These are phyloP conservation scores for Drosophila kikkawai DNA, from an alignment of 1,140 invertebrate genomes.

Conservation along the genomic window DNA sequence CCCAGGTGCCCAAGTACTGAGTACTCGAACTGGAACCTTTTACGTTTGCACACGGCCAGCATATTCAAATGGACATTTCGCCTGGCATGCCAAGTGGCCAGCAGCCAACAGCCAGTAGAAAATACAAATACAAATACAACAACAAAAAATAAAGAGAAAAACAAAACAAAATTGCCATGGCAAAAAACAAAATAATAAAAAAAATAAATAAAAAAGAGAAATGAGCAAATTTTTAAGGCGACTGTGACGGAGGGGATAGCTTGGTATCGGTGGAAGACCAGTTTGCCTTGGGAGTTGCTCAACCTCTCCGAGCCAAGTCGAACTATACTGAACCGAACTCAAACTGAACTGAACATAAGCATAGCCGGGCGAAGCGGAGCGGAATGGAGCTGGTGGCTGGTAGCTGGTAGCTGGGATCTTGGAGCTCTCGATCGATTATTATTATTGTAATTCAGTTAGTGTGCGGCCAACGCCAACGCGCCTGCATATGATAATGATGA, in stretches of 20 bases:
- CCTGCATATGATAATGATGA: conserved; percentile 36
- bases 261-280: conserved; percentile 48
- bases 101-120: conserved; percentile 34
- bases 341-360: conserved; percentile 18
- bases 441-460: conserved; percentile 75
- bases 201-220: conserved; percentile 63
- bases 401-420: background rate
- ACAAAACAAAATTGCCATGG: conserved; percentile 59
- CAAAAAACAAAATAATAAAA: conserved; percentile 27
- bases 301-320: conserved; percentile 49
- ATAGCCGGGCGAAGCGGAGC: conserved; percentile 18
- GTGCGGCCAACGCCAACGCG: conserved; percentile 66
- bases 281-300: conserved; percentile 78
- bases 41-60: conserved; percentile 26
- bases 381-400: conserved; percentile 8
- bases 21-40: conserved; percentile 28
- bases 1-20: conserved; percentile 11
- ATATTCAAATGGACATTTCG: conserved; percentile 72
- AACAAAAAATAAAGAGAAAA: conserved; percentile 50
- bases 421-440: conserved; percentile 62
- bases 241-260: conserved; percentile 29
- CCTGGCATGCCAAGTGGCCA: conserved; percentile 72
- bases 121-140: conserved; percentile 20
- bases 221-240: conserved; percentile 59
- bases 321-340: conserved; percentile 16